phyloP scores from a whole-genome alignment of 2,888 invertebrate genomes.

The Drosophila buzzatii region DNA sequence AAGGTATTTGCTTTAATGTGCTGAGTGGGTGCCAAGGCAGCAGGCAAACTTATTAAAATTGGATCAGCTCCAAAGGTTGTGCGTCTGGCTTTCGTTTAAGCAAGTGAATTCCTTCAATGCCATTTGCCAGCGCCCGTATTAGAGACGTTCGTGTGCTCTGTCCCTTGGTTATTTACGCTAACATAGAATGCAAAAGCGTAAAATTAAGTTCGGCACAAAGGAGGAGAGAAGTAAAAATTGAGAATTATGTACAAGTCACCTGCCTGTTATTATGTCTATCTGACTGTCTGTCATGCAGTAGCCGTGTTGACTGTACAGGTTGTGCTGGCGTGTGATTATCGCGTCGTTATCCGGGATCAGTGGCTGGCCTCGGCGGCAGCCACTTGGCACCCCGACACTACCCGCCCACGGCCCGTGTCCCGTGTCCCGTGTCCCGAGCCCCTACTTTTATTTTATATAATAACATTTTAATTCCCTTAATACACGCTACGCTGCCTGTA shows the following conservation, averaged over 20 bases:
- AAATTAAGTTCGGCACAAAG: conserved; percentile 68
- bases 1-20: conserved; percentile 20
- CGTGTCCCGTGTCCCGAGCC: conserved; percentile 1
- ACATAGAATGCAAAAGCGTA: conserved; percentile 69
- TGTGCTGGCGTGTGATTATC: conserved; percentile 75
- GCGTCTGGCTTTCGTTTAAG: conserved; percentile 25
- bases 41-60: conserved; percentile 47
- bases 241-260: conserved; percentile 62
- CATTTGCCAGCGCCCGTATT: conserved; percentile 11
- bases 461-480: conserved; percentile 81
- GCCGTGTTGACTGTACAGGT: conserved; percentile 24
- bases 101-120: conserved; percentile 38
- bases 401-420: conserved; percentile 8
- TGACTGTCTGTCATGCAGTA: conserved; percentile 54
- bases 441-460: conserved; percentile 60
- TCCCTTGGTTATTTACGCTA: conserved; percentile 42
- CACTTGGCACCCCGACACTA: conserved; percentile 44
- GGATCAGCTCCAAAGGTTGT: conserved; percentile 28
- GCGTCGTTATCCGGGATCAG: conserved; percentile 77
- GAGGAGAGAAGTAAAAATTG: conserved; percentile 56
- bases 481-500: conserved; percentile 75
- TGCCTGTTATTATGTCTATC: conserved; percentile 32
- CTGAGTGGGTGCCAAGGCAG: conserved; percentile 28
- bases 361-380: conserved; percentile 49
- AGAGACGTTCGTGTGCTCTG: conserved; percentile 5